Evolutionary conservation across 2,113 vertebrate species (phyloP).

Genomic region (Myiozetetes cayanensis): DNA sequence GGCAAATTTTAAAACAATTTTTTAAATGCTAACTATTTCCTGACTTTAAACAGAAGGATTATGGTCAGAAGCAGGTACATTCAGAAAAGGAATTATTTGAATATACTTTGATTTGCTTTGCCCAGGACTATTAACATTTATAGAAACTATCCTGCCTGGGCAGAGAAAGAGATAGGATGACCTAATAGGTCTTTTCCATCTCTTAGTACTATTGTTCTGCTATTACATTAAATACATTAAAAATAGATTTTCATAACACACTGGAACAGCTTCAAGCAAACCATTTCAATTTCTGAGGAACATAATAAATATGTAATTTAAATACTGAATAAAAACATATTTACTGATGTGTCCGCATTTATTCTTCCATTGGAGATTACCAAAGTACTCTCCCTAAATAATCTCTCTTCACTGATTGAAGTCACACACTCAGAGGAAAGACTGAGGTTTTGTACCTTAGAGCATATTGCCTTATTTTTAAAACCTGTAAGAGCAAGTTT

Average conservation of each 20-base stretch:
- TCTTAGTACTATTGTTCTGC: background rate
- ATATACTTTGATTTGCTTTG: background rate
- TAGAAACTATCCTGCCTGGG: background rate
- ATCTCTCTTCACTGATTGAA: background rate
- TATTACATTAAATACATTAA: slow-evolving; percentile 20
- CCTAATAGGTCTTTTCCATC: background rate
- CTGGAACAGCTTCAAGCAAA: slow-evolving; percentile 8
- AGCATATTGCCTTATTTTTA: background rate
- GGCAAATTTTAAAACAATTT: background rate
- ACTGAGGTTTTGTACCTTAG: background rate
- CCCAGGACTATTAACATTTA: background rate
- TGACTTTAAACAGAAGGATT: background rate
- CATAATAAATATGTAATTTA: slow-evolving; percentile 21
- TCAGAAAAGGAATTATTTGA: background rate
- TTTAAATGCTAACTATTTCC: background rate
- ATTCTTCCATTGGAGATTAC: background rate
- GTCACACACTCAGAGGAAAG: background rate
- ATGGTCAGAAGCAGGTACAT: background rate
- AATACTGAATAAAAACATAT: background rate
- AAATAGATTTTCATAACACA: background rate
- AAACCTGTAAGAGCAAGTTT: background rate
- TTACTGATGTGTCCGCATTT: background rate
- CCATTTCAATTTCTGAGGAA: slow-evolving; percentile 8
- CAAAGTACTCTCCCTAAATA: background rate
- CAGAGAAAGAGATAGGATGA: background rate